Evolutionary conservation across 2,113 vertebrate genomes (phyloP), one percentile per base, ranked within the genome.

Genomic region (Eira barbara): DNA sequence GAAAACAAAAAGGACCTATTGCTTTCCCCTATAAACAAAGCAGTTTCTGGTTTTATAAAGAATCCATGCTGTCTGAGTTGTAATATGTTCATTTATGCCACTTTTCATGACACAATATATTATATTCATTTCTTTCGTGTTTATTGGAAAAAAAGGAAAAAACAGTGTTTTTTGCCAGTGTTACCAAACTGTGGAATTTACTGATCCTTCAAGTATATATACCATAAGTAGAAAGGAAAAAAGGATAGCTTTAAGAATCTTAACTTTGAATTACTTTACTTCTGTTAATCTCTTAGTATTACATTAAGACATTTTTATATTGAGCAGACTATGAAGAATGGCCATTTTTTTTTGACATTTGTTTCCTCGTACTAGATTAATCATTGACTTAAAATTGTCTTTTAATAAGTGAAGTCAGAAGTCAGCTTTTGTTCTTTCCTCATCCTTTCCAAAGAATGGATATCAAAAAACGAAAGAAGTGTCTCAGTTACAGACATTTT

Each of bases 321-420:
- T 89, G 65, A 71, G 36, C 4, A 95, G 84, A 31, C 69, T 96
- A 67, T 91, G 95, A 94, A 74, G 21, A 95, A 82, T 34, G 23
- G 11, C 13, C 6, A 45, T 80, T 95, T 95, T 52, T 42, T 92
- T 95, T 80, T 87, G 31, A 79, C 59, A 42, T 96, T 92, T 92
- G 34, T 84, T 97, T 97, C 59, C 73, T 95, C 42, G 47, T 49
- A 67, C 95, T 96, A 96, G 89, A 94, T 96, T 87, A 94, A 90
- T 84, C 25, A 11, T 80, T 95, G 96, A 81, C 78, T 95, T 95
- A 91, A 78, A 82, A 85, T 80, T 84, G 25, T 25, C 79, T 95
- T 95, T 52, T 82, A 39, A 10, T 91, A 93, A 91, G 85, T 97
- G 85, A 23, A 29, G 17, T 74, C 42, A 93, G 59, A 80, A 61